These are phyloP conservation scores for Acronicta aceris DNA, from an alignment of 2,888 invertebrate genomes.

Conservation along the genomic window DNA sequence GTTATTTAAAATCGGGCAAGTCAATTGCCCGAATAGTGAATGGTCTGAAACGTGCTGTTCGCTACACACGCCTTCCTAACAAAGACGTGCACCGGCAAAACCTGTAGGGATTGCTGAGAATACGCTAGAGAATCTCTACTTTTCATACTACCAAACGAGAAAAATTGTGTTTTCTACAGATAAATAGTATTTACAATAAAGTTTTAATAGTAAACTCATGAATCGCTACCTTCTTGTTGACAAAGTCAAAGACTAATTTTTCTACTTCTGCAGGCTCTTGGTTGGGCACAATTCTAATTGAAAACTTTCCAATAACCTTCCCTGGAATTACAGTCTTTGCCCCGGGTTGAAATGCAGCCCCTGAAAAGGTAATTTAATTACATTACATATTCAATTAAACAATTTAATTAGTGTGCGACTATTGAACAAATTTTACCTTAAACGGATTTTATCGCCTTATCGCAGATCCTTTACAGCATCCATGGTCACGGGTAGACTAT, in stretches of 20 bases:
- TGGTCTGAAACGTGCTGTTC: background rate
- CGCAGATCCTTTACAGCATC: too few species aligned
- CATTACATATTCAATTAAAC: background rate
- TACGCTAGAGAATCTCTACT: too few species aligned
- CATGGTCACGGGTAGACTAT: too few species aligned
- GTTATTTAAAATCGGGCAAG: background rate
- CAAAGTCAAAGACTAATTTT: slow-evolving; percentile 92
- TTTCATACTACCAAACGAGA: too few species aligned
- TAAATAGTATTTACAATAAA: background rate
- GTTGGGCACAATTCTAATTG: slow-evolving; percentile 98
- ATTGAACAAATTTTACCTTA: too few species aligned
- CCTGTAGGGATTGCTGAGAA: too few species aligned
- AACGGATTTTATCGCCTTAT: too few species aligned
- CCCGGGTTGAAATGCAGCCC: slow-evolving; percentile 97
- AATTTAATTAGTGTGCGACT: too few species aligned
- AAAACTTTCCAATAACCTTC: slow-evolving; percentile 98
- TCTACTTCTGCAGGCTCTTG: slow-evolving; percentile 96
- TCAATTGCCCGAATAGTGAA: background rate
- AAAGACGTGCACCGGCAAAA: too few species aligned
- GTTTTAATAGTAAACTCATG: background rate
- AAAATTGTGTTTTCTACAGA: too few species aligned
- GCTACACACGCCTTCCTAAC: background rate
- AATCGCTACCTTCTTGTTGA: slow-evolving; percentile 90
- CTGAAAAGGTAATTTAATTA: slow-evolving; percentile 58
- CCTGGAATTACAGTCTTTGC: slow-evolving; percentile 98